These are phyloP conservation scores for Nicator chloris DNA, from an alignment of 2,113 vertebrate genomes.

Conservation along the genomic window DNA sequence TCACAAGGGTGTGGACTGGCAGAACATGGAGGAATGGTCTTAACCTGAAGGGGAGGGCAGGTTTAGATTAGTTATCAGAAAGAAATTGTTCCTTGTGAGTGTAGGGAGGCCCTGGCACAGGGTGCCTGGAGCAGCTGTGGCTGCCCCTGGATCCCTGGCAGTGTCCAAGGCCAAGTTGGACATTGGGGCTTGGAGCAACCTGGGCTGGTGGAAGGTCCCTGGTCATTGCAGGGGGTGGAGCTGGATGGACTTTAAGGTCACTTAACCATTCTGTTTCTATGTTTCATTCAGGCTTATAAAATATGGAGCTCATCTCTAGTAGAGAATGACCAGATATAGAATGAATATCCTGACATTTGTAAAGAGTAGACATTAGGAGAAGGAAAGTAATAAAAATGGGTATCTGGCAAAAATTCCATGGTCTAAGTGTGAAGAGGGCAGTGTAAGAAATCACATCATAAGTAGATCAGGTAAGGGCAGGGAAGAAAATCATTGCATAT, in stretches of 20 bases:
- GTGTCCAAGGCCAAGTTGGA: not conserved
- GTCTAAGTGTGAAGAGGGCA: not conserved
- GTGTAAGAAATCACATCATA: not conserved
- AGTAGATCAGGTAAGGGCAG: not conserved
- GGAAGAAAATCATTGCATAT: not conserved
- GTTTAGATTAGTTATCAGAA: not conserved
- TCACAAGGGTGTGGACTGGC: not conserved
- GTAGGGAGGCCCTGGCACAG: not conserved
- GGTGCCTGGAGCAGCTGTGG: not conserved
- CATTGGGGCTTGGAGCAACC: fast-evolving
- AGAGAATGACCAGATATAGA: not conserved
- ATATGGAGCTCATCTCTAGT: not conserved
- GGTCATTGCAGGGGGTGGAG: too few species aligned
- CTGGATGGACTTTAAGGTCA: not conserved
- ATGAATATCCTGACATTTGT: not conserved
- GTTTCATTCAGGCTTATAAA: not conserved
- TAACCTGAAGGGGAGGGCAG: not conserved
- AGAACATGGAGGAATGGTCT: not conserved
- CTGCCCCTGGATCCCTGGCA: not conserved
- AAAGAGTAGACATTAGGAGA: not conserved
- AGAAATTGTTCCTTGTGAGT: not conserved
- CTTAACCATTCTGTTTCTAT: not conserved
- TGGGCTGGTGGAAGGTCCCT: not conserved
- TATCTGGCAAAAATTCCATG: not conserved
- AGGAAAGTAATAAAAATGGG: not conserved